Percentiles rank a stretch among this genome's conserved stretches.
phyloP scores from a whole-genome alignment of 2,888 invertebrate genomes.

The Alcis repandata region DNA sequence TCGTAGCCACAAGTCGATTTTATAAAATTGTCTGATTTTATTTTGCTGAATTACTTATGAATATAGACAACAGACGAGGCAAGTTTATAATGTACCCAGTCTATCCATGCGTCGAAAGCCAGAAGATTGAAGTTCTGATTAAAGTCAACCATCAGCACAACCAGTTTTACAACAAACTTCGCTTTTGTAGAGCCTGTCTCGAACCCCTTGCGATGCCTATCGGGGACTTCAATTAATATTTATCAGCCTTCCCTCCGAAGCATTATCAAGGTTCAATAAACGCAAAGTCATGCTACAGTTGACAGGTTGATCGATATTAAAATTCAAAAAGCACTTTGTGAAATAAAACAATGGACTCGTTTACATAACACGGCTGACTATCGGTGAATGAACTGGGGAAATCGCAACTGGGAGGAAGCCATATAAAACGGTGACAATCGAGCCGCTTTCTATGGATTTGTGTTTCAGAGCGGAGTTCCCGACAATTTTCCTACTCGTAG shows the following conservation, averaged over 20 bases:
- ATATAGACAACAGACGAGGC: not conserved
- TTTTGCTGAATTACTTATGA: not conserved
- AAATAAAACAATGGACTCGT: constrained; percentile 50
- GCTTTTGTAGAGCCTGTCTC: constrained; percentile 5
- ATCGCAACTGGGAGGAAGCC: constrained; percentile 51
- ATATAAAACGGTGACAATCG: constrained; percentile 32
- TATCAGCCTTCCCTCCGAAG: constrained; percentile 21
- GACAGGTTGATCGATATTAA: constrained; percentile 43
- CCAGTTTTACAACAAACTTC: constrained; percentile 18
- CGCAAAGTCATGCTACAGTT: constrained; percentile 32
- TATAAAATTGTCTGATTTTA: not conserved
- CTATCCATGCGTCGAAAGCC: not conserved
- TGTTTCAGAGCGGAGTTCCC: constrained; percentile 16
- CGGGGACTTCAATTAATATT: constrained; percentile 28
- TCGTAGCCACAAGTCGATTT: not conserved
- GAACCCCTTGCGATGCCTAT: constrained; percentile 10
- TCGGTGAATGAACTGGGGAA: constrained; percentile 54
- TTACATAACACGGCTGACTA: constrained; percentile 49
- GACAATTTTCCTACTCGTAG: constrained; percentile 10
- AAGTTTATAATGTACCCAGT: not conserved
- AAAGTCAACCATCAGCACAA: not conserved
- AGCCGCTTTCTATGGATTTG: constrained; percentile 37
- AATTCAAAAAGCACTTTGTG: constrained; percentile 41
- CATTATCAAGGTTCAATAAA: constrained; percentile 25
- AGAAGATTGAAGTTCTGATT: constrained; percentile 19